A percentile compares a stretch with the other conserved stretches of the same genome.
phyloP scores from a whole-genome alignment of 2,113 vertebrate genomes.

The Pseudorasbora parva region DNA sequence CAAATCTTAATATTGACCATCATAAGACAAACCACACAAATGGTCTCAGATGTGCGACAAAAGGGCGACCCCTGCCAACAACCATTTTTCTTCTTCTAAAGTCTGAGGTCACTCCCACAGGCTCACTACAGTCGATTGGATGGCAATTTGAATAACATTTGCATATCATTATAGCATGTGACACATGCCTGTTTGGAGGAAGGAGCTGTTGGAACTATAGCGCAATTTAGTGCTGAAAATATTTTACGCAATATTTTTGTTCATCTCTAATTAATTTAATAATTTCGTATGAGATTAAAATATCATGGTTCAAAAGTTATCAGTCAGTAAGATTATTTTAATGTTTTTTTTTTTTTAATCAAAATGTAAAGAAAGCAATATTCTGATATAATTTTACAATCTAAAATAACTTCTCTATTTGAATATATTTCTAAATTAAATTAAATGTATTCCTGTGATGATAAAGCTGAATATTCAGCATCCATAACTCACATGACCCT shows the following conservation, averaged over 20 bases:
- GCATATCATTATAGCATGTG: slow-evolving; percentile 71
- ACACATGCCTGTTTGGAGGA: slow-evolving; percentile 24
- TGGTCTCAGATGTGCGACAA: slow-evolving; percentile 24
- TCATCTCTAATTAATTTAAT: too few relatives aligned
- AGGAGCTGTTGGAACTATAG: slow-evolving; percentile 56
- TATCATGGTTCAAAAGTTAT: too few relatives aligned
- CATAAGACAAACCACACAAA: slow-evolving; percentile 12
- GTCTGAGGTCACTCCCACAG: slow-evolving; percentile 60
- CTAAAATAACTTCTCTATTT: background rate
- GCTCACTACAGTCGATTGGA: slow-evolving; percentile 68
- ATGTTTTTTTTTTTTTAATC: too few relatives aligned
- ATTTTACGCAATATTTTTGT: background rate
- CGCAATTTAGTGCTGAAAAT: slow-evolving; percentile 59
- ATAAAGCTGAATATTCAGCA: background rate
- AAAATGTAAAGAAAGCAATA: background rate
- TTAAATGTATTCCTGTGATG: background rate
- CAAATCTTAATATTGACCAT: slow-evolving; percentile 17
- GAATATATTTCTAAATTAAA: background rate
- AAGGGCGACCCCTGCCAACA: slow-evolving; percentile 37
- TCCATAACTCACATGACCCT: background rate
- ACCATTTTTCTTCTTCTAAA: slow-evolving; percentile 49
- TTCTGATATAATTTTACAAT: background rate
- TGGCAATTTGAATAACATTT: slow-evolving; percentile 73
- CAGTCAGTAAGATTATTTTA: too few relatives aligned
- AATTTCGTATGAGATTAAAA: too few relatives aligned